A percentile compares a stretch with the other conserved stretches of the same genome.
phyloP scores from a whole-genome alignment of 1,140 invertebrate species.

The Drosophila punjabiensis region DNA sequence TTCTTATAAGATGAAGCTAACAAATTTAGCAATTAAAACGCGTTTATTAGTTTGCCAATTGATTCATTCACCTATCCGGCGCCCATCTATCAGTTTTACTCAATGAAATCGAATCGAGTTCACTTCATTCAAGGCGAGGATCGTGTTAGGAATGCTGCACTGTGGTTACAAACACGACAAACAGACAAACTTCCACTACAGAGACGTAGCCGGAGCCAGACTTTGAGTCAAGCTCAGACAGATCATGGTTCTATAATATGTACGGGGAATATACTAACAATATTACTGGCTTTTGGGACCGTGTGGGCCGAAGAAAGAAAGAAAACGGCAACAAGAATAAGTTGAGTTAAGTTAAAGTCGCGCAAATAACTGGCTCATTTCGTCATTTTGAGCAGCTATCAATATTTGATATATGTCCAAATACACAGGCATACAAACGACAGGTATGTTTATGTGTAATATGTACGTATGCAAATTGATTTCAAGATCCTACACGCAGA shows the following conservation, averaged over 20 bases:
- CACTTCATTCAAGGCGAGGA: conserved; percentile 25
- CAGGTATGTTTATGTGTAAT: conserved; percentile 44
- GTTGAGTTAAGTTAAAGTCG: conserved; percentile 68
- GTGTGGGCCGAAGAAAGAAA: conserved; percentile 54
- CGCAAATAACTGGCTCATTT: conserved; percentile 79
- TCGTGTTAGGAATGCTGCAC: conserved; percentile 32
- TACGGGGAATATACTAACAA: conserved; percentile 27
- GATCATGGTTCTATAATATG: conserved; percentile 50
- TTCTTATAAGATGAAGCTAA: background rate
- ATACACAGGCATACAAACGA: conserved; percentile 22
- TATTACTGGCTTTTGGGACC: conserved; percentile 11
- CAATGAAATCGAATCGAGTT: conserved; percentile 28
- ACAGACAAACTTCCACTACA: conserved; percentile 24
- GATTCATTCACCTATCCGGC: conserved; percentile 10
- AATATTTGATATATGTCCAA: conserved; percentile 65
- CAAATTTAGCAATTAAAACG: conserved; percentile 8
- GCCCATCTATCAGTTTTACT: conserved; percentile 1
- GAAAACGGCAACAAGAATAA: conserved; percentile 32
- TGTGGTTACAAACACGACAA: conserved; percentile 33
- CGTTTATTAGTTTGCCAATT: conserved; percentile 16
- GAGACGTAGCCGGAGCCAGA: conserved; percentile 2
- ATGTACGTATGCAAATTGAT: conserved; percentile 48
- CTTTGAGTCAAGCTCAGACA: conserved; percentile 7
- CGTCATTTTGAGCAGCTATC: conserved; percentile 74
- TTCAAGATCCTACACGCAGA: conserved; percentile 11